A percentile compares a stretch with the other conserved stretches of the same genome.
These are phyloP conservation scores for Dicerorhinus sumatrensis DNA, from an alignment of 2,113 vertebrate species.

Conservation along the genomic window DNA sequence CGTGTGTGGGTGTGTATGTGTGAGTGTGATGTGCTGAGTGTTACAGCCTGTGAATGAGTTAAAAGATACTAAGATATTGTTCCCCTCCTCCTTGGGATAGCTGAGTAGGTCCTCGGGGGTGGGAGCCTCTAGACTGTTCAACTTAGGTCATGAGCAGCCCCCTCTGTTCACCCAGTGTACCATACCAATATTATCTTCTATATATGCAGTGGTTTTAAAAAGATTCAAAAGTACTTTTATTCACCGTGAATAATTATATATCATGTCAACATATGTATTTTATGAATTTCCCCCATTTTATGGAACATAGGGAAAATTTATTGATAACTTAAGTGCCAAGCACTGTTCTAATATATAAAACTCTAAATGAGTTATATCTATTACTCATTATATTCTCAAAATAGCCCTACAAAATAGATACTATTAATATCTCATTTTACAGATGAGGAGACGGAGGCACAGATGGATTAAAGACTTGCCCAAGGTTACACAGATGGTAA, in stretches of 20 bases:
- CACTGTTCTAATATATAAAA: background rate
- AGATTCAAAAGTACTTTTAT: background rate
- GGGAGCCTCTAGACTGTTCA: background rate
- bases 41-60: background rate
- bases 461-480: background rate
- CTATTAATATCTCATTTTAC: background rate
- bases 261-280: background rate
- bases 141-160: background rate
- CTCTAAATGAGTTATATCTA: background rate
- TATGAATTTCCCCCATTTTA: background rate
- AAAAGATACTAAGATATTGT: background rate
- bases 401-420: background rate
- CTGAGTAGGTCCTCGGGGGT: background rate
- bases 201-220: background rate
- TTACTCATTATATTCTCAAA: slow-evolving; percentile 15
- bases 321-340: background rate
- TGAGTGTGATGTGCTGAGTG: background rate
- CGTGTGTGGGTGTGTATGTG: background rate
- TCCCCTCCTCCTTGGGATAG: background rate
- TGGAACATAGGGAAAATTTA: background rate
- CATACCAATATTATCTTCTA: background rate
- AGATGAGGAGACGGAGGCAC: background rate
- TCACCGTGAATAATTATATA: background rate
- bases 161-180: background rate
- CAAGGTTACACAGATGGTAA: background rate